Evolutionary conservation across 2,113 vertebrate species (phyloP), one percentile per base, ranked within the genome.

Genomic region (Paramormyrops kingsleyae): DNA sequence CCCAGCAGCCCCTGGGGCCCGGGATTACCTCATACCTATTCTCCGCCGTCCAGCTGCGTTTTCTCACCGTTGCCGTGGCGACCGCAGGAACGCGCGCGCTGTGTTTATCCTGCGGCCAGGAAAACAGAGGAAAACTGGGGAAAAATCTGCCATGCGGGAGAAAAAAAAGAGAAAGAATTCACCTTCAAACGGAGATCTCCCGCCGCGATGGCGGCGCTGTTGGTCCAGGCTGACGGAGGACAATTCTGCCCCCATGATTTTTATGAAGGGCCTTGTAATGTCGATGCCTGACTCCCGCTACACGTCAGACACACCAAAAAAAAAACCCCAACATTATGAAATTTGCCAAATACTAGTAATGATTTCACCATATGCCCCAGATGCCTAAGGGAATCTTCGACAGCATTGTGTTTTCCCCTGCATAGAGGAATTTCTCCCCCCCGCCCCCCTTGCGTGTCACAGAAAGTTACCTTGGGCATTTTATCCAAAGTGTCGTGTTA

Each of bases 21-120:
- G 95, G 97, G 97, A 98, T 98, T 98, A 98, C 97, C 97, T 99
- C 97, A 96, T 96, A 87, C 85, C 85, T 87, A 97, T 97, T 94
- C 96, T 95, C 92, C 91, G 9, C 92, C 95, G 94, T 97, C 96
- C 97, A 98, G 97, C 98, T 99, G 98, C 97, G 97, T 95, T 97
- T 97, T 97, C 96, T 97, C 97, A 95, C 93, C 89, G 93, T 98
- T 96, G 95, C 97, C 96, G 97, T 95, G 96, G 95, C 96, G 96
- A 98, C 96, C 90, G 85, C 92, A 96, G 96, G 97, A 99, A 99
- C 97, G 97, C 95, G 96, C 95, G 95, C 91, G 90, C 96, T 97
- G 95, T 98, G 96, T 97, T 98, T 98, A 97, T 94, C 96, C 96
- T 96, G 94, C 94, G 96, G 96, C 93, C 96, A 96, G 95, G 95